Evolutionary conservation across 2,797 vertebrate species (phyloP), one percentile per base, ranked within the genome.

Genomic region (Menidia menidia): DNA sequence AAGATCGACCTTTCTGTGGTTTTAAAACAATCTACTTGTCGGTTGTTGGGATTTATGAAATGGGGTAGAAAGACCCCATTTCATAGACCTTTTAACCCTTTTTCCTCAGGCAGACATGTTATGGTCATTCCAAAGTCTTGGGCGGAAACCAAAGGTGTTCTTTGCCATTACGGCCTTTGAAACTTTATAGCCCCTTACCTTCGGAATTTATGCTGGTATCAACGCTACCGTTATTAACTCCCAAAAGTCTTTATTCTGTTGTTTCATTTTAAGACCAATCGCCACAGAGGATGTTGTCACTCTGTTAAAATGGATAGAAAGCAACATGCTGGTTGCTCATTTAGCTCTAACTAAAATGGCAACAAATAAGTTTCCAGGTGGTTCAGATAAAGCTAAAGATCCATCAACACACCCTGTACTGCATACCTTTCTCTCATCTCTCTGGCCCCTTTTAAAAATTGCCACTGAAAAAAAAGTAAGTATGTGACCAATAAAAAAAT

Each of bases 121-220:
- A 50, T 58, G 69, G 67, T 76, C 77, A 75, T 83, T 80, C 63
- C 70, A 73, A 43, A 64, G 47, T 74, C 60, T 19, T 78, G 53
- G 18, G 44, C 4, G 5, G 35, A 78, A 78, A 72, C 39, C 74
- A 84, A 80, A 90, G 83, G 78, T 88, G 77, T 60, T 56, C 69
- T 82, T 82, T 82, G 58, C 60, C 43, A 62, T 68, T 54, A 73
- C 42, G 41, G 19, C 51, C 64, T 65, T 47, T 82, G 64, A 80
- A 68, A 53, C 25, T 66, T 75, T 32, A 60, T 74, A 64, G 25
- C 1, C 2, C 1, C 33, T 0, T 6, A 31, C 52, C 42, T 81
- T 53, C 68, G 78, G 79, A 78, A 80, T 88, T 78, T 75, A 72
- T 79, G 11, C 45, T 65, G 15, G 53, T 30, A 74, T 61, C 1